Conservation (phyloP, 2,113 vertebrate species). For the Jacana jacana region DNA sequence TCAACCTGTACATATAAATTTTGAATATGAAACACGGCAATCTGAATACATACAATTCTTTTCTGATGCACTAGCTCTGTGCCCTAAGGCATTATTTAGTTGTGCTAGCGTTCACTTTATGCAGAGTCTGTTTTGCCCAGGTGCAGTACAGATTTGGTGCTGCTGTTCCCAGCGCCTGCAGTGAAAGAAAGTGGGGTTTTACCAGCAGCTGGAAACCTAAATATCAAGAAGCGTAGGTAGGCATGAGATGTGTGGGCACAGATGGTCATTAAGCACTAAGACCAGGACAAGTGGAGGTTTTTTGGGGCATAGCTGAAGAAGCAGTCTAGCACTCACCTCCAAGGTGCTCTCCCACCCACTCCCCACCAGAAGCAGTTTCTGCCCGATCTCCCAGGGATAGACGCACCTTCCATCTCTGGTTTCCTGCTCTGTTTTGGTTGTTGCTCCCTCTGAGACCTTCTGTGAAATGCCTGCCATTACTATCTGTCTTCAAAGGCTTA, state of each 20-base stretch:
- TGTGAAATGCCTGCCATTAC: not conserved
- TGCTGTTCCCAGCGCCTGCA: not conserved
- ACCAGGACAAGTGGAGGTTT: not conserved
- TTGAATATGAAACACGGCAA: not conserved
- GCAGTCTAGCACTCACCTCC: not conserved
- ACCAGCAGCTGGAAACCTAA: not conserved
- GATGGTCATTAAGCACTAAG: not conserved
- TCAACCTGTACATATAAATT: not conserved
- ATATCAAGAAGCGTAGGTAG: not conserved
- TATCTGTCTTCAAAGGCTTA: not conserved
- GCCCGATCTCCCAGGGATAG: fast-evolving
- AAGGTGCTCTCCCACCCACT: not conserved
- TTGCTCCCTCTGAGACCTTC: not conserved
- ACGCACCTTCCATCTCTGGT: not conserved
- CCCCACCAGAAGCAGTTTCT: not conserved
- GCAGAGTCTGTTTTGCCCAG: not conserved
- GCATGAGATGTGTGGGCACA: not conserved
- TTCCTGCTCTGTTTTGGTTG: not conserved
- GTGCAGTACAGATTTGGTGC: not conserved
- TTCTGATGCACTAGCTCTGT: not conserved
- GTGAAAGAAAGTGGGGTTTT: not conserved
- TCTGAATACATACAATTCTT: not conserved
- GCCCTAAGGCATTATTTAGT: not conserved
- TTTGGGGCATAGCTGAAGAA: not conserved
- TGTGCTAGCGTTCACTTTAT: not conserved